Evolutionary conservation across 1,140 invertebrate genomes (phyloP).

Genomic region (Nebria ingens): DNA sequence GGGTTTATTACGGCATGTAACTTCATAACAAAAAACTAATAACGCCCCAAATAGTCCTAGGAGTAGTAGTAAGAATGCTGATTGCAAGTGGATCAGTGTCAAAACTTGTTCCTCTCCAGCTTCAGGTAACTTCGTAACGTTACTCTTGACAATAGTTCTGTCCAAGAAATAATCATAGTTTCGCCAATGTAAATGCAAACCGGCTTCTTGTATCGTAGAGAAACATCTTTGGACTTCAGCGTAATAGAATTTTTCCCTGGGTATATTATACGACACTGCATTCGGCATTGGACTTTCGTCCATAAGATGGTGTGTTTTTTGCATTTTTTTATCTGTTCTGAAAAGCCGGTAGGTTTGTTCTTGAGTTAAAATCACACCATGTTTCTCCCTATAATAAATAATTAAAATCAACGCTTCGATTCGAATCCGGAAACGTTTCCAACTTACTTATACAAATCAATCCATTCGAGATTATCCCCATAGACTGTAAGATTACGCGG

Average conservation of each 20-base stretch:
- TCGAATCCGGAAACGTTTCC: no score
- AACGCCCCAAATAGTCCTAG: not conserved
- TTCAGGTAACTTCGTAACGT: not conserved
- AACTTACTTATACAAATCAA: not conserved
- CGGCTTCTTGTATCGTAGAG: not conserved
- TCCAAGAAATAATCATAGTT: slow-evolving; percentile 1
- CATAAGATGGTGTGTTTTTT: not conserved
- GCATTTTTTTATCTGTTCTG: not conserved
- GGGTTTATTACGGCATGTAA: no score
- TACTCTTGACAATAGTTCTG: not conserved
- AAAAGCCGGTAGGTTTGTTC: not conserved
- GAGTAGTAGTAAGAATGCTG: not conserved
- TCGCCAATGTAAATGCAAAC: not conserved
- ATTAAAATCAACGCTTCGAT: not conserved
- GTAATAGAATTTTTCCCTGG: not conserved
- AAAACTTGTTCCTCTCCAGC: not conserved
- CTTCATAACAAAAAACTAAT: not conserved
- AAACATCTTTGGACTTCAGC: not conserved
- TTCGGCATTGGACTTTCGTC: not conserved
- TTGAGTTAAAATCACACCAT: not conserved
- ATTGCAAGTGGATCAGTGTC: not conserved
- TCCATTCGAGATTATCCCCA: not conserved
- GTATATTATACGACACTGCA: slow-evolving; percentile 3
- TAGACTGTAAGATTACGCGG: not conserved
- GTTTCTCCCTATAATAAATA: not conserved